phyloP scores from a whole-genome alignment of 1,140 invertebrate genomes.

The Pogonomyrmex californicus region DNA sequence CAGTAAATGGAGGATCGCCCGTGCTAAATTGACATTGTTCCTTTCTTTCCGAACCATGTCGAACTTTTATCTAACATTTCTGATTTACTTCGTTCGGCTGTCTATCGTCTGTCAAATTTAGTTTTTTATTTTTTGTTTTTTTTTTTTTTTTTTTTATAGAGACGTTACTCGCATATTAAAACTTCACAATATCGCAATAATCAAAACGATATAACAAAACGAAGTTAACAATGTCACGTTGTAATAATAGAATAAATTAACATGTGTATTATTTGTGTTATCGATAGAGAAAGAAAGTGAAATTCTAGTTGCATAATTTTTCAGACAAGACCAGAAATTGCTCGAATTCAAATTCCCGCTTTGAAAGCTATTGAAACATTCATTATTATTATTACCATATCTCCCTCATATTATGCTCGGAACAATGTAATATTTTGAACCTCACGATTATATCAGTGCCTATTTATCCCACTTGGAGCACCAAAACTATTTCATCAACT shows the following conservation, averaged over 20 bases:
- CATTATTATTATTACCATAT: neutral
- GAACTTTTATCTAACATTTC: neutral
- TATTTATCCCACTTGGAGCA: slow-evolving; percentile 25
- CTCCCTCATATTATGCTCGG: neutral
- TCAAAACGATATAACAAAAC: neutral
- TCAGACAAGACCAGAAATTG: neutral
- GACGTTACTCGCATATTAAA: neutral
- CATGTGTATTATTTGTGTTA: neutral
- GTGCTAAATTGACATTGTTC: slow-evolving; percentile 10
- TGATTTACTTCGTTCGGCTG: neutral
- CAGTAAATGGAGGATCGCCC: slow-evolving; percentile 4
- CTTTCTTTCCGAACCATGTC: slow-evolving; percentile 1
- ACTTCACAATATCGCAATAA: neutral
- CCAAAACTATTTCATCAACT: slow-evolving; percentile 53
- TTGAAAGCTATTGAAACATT: neutral
- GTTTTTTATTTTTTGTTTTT: neutral
- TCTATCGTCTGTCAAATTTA: slow-evolving; percentile 3
- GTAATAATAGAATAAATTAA: neutral
- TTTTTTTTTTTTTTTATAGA: neutral
- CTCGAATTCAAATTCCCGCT: neutral
- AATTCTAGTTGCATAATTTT: neutral
- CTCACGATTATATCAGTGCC: neutral
- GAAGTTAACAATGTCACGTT: neutral
- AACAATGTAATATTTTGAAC: slow-evolving; percentile 32
- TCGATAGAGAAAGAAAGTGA: neutral